These are phyloP conservation scores for Drosophila crucigera DNA, from an alignment of 2,888 invertebrate genomes.

Conservation along the genomic window DNA sequence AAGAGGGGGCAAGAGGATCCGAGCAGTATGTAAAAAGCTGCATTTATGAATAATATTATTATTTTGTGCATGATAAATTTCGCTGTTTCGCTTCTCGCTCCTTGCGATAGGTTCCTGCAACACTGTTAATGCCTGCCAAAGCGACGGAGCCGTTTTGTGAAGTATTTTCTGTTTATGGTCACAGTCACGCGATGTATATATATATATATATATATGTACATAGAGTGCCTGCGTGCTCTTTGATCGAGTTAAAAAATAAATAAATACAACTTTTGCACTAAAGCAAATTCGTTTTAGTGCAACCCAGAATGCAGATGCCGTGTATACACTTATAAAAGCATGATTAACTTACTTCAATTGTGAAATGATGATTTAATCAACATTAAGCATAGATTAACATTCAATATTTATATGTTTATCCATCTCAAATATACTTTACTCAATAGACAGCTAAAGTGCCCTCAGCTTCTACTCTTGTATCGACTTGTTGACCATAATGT, in stretches of 20 bases:
- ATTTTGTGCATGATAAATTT: constrained; percentile 81
- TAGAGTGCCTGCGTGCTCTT: constrained; percentile 59
- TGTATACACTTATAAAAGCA: background rate
- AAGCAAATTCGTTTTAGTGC: constrained; percentile 30
- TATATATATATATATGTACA: background rate
- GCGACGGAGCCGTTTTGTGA: constrained; percentile 81
- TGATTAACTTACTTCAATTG: background rate
- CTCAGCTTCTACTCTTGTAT: background rate
- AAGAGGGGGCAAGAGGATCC: constrained; percentile 11
- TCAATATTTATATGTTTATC: background rate
- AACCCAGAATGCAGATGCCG: constrained; percentile 7
- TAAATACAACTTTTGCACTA: constrained; percentile 34
- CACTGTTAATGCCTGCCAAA: constrained; percentile 70
- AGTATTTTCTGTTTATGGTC: constrained; percentile 80
- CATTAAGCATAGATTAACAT: no score
- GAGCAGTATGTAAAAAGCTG: constrained; percentile 51
- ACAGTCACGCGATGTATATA: constrained; percentile 73
- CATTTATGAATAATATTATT: constrained; percentile 82
- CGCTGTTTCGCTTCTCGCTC: constrained; percentile 48
- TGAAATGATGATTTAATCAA: background rate
- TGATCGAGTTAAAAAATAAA: constrained; percentile 47
- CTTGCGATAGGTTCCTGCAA: constrained; percentile 59
- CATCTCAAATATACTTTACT: background rate
- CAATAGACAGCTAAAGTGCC: background rate
- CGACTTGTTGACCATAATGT: background rate